Evolutionary conservation across 2,113 vertebrate genomes (phyloP), one percentile per base, ranked within the genome.

Genomic region (Sapajus apella): DNA sequence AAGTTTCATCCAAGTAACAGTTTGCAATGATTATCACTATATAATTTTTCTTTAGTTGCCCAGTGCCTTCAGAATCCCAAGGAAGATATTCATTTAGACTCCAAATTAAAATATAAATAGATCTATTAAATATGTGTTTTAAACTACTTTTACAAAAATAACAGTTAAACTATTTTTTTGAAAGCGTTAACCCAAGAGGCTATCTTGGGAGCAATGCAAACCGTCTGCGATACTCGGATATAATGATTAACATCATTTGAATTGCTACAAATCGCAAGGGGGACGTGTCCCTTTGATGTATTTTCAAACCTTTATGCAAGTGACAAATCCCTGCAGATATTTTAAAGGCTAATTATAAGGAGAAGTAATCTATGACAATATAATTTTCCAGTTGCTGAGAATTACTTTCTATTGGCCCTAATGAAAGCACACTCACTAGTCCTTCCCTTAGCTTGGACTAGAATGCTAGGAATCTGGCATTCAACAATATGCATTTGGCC

Each of bases 261-360:
- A 95, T 97, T 85, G 90, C 91, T 91, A 91, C 96, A 90, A 52
- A 94, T 97, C 37, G 50, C 86, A 92, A 77, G 89, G 61, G 95
- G 90, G 70, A 93, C 40, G 27, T 25, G 72, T 79, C 91, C 77
- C 94, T 96, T 96, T 95, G 95, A 92, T 97, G 96, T 90, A 43
- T 82, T 89, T 96, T 84, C 94, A 96, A 95, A 93, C 79, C 93
- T 97, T 95, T 92, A 79, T 94, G 72, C 81, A 64, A 90, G 95
- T 94, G 97, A 96, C 96, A 97, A 96, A 97, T 95, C 97, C 96
- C 93, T 77, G 68, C 91, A 56, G 76, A 90, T 97, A 96, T 73
- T 96, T 96, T 96, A 83, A 91, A 93, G 83, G 64, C 91, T 87
- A 91, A 91, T 93, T 97, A 86, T 66, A 72, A 92, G 93, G 85